These are phyloP conservation scores for Drosophila ezoana DNA, from an alignment of 2,888 invertebrate genomes.

Conservation along the genomic window DNA sequence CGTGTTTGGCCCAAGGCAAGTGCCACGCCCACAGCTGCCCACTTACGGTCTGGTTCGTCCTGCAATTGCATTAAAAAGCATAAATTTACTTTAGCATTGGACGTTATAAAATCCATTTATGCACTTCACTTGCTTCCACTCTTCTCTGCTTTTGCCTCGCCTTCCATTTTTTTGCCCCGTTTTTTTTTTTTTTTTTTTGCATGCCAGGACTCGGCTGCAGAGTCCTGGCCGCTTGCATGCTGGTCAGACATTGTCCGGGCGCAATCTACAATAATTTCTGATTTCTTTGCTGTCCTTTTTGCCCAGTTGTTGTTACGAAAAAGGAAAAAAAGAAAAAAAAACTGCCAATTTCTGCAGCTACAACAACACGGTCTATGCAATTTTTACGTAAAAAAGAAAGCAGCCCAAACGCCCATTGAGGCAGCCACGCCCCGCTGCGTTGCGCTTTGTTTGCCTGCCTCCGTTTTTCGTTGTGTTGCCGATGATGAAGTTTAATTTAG, in stretches of 20 bases:
- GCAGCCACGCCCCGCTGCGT: conserved; percentile 41
- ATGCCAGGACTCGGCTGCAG: conserved; percentile 15
- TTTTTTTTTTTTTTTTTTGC: conserved; percentile 20
- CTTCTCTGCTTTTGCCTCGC: conserved; percentile 2
- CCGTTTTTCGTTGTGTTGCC: conserved; percentile 56
- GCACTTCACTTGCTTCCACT: conserved; percentile 76
- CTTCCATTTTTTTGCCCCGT: neutral
- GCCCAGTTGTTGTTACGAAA: conserved; percentile 20
- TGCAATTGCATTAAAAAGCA: conserved; percentile 81
- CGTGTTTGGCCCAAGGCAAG: conserved; percentile 30
- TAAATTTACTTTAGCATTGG: conserved; percentile 80
- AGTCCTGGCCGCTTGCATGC: conserved; percentile 60
- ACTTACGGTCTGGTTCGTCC: conserved; percentile 78
- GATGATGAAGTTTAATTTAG: conserved; percentile 80
- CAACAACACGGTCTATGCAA: conserved; percentile 61
- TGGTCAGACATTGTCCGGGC: conserved; percentile 63
- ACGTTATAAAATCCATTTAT: conserved; percentile 81
- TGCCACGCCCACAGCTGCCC: conserved; percentile 43
- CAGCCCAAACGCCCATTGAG: conserved; percentile 45
- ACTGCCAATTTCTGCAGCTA: conserved; percentile 75
- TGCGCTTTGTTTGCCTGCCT: conserved; percentile 65
- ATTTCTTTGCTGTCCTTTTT: conserved; percentile 74
- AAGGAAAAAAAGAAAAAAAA: too few species aligned
- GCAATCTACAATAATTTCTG: conserved; percentile 80
- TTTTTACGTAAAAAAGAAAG: conserved; percentile 55